Conservation (phyloP, 64 coral and sea anemone species). For the Hydrozoanthus tunicans region DNA sequence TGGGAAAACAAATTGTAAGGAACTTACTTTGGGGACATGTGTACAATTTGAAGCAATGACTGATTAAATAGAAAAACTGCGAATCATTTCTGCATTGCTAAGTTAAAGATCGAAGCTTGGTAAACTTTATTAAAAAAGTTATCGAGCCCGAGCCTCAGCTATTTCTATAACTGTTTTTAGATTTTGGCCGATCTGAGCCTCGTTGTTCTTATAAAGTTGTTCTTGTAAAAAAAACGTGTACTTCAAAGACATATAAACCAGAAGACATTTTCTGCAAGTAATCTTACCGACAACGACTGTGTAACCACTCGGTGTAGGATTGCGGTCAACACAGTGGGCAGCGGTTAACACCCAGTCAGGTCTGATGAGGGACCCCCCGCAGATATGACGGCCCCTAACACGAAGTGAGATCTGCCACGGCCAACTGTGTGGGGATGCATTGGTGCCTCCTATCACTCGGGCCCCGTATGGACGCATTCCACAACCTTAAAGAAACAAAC, state of each 20-base stretch:
- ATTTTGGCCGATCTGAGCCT: no score
- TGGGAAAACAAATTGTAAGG: no score
- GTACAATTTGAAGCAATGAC: no score
- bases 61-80: no score
- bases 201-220: neutral
- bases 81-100: no score
- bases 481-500: neutral
- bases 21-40: no score
- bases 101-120: no score
- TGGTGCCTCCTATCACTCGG: constrained; percentile 20
- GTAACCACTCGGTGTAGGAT: constrained; percentile 34
- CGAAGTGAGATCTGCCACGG: constrained; percentile 22
- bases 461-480: constrained; percentile 5
- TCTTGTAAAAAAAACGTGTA: neutral
- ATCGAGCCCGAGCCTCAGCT: no score
- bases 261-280: neutral
- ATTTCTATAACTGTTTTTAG: no score
- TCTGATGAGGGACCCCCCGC: constrained; percentile 19
- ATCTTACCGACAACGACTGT: constrained; percentile 21
- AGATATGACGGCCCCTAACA: neutral
- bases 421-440: neutral
- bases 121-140: no score
- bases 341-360: constrained; percentile 39
- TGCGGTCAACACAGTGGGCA: constrained; percentile 28
- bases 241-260: neutral